These are phyloP conservation scores for Camelus bactrianus DNA, from an alignment of 2,113 vertebrate genomes.

Conservation along the genomic window DNA sequence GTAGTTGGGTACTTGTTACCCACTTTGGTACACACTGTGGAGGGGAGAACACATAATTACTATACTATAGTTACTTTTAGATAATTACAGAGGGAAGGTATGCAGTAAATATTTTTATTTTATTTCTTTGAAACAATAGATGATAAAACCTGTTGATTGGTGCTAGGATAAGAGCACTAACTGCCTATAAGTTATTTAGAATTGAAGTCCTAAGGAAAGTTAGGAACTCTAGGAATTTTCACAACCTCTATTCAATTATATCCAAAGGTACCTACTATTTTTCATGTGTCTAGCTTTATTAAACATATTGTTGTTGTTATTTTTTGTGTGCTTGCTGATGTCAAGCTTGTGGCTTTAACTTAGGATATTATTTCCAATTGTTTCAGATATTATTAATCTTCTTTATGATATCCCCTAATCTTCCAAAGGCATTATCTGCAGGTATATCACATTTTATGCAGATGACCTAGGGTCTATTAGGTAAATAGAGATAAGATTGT, in stretches of 20 bases:
- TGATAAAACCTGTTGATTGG: neutral
- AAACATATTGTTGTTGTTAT: neutral
- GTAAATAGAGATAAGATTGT: neutral
- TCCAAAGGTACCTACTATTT: neutral
- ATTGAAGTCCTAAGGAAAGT: neutral
- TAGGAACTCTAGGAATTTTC: conserved; percentile 4
- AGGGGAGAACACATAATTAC: neutral
- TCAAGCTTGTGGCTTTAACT: neutral
- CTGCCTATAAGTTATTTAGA: neutral
- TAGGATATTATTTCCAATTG: no score
- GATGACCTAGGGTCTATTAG: neutral
- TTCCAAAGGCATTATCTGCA: neutral
- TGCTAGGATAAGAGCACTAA: neutral
- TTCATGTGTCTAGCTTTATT: neutral
- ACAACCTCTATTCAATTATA: neutral
- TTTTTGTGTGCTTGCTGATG: neutral
- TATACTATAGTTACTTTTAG: neutral
- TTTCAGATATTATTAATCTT: neutral
- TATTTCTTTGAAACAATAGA: neutral
- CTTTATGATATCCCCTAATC: neutral
- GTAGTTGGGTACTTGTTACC: neutral
- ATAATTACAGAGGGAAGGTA: neutral
- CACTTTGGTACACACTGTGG: neutral
- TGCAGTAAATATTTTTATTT: neutral
- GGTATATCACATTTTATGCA: neutral